Evolutionary conservation across 1,140 invertebrate species (phyloP).

Genomic region (Drosophila persimilis): DNA sequence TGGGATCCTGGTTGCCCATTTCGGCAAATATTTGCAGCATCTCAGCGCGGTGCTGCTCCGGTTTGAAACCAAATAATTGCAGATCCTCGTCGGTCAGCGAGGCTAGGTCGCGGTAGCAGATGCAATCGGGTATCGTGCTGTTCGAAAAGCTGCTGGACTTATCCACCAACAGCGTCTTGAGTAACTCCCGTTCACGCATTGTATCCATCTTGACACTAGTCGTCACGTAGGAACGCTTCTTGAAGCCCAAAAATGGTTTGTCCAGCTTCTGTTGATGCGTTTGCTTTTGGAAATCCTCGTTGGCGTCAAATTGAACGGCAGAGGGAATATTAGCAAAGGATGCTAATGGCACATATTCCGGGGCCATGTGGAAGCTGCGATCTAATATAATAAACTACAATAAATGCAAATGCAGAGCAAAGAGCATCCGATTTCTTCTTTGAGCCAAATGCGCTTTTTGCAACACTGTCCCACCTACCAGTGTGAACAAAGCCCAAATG

Average conservation of each 20-base stretch:
- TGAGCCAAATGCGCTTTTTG: not conserved
- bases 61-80: conserved; percentile 59
- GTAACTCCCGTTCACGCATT: conserved; percentile 31
- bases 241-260: conserved; percentile 42
- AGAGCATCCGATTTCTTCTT: not conserved
- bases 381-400: not conserved
- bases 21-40: conserved; percentile 51
- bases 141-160: conserved; percentile 17
- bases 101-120: conserved; percentile 61
- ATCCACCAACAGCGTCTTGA: conserved; percentile 27
- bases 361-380: conserved; percentile 28
- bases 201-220: not conserved
- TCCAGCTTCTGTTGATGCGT: conserved; percentile 52
- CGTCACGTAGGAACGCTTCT: conserved; percentile 33
- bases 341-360: conserved; percentile 38
- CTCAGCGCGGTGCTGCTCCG: conserved; percentile 36
- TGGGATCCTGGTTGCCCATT: conserved; percentile 71
- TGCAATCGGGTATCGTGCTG: conserved; percentile 55
- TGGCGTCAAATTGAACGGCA: conserved; percentile 46
- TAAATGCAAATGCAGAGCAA: conserved; percentile 24
- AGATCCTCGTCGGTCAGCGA: conserved; percentile 63
- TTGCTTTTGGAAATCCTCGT: conserved; percentile 49
- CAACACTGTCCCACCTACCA: not conserved
- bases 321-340: conserved; percentile 22
- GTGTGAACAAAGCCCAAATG: not conserved